A percentile compares a stretch with the other conserved stretches of the same genome.
phyloP scores from a whole-genome alignment of 1,140 invertebrate species.

The Probaryconus sp. region DNA sequence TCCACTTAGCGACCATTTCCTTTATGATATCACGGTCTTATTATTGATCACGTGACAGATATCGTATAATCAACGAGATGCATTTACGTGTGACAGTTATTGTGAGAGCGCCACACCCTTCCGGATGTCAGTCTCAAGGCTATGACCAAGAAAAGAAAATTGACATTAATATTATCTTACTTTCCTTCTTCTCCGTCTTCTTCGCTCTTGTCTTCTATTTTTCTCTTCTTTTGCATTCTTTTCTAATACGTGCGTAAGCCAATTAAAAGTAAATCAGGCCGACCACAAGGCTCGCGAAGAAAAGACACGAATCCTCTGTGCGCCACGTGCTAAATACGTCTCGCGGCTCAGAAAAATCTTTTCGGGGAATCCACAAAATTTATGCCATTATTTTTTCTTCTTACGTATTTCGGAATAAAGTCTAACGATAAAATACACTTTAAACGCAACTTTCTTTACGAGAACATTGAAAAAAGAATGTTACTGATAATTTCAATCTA shows the following conservation, averaged over 20 bases:
- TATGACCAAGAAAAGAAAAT: slow-evolving; percentile 44
- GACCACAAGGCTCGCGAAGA: slow-evolving; percentile 49
- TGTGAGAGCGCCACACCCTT: slow-evolving; percentile 71
- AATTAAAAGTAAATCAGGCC: slow-evolving; percentile 63
- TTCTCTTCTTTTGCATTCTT: slow-evolving; percentile 35
- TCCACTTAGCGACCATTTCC: slow-evolving; percentile 24
- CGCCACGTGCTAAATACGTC: slow-evolving; percentile 50
- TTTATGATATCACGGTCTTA: slow-evolving; percentile 41
- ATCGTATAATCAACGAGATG: slow-evolving; percentile 74
- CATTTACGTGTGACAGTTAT: slow-evolving; percentile 72
- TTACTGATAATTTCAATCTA: too few species aligned
- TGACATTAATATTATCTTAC: slow-evolving; percentile 47
- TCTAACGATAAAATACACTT: too few species aligned
- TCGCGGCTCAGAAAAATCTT: slow-evolving; percentile 44
- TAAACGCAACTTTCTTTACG: too few species aligned
- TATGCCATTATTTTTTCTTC: slow-evolving; percentile 33
- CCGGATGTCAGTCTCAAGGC: slow-evolving; percentile 69
- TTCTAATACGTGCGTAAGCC: slow-evolving; percentile 47
- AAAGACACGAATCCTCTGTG: slow-evolving; percentile 47
- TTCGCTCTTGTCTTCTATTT: too few species aligned
- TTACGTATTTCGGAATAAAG: slow-evolving; percentile 5
- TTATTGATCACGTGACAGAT: slow-evolving; percentile 53
- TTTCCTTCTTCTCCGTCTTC: slow-evolving; percentile 44
- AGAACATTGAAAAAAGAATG: too few species aligned
- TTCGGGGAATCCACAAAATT: slow-evolving; percentile 41